Conservation (phyloP, 64 coral and sea anemone species). For the Platygyra sinensis region DNA sequence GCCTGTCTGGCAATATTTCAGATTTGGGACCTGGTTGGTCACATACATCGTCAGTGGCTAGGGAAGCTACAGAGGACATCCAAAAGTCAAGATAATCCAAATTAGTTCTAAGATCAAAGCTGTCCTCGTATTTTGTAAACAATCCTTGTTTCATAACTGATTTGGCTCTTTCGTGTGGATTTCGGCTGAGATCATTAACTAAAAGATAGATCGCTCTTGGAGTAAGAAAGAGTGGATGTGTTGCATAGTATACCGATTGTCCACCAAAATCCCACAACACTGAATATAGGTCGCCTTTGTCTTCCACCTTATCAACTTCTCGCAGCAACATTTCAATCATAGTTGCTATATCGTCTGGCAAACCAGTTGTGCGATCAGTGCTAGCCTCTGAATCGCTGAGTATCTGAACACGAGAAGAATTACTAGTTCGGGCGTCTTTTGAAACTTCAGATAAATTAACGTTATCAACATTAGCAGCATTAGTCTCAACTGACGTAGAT, state of each 20-base stretch:
- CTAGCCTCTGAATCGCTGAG: background rate
- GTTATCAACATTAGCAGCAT: no score
- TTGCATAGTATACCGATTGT: background rate
- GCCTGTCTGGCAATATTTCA: slow-evolving; percentile 14
- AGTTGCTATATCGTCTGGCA: background rate
- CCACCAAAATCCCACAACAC: background rate
- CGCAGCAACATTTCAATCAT: background rate
- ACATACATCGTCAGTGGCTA: background rate
- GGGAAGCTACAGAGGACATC: slow-evolving; percentile 12
- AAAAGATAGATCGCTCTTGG: background rate
- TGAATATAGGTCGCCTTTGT: background rate
- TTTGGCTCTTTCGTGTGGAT: background rate
- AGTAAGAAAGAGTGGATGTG: background rate
- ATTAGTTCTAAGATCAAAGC: background rate
- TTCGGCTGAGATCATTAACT: background rate
- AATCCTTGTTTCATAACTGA: background rate
- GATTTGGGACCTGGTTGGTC: background rate
- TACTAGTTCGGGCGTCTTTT: no score
- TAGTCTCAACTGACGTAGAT: no score
- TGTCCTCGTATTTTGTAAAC: background rate
- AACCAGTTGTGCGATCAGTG: background rate
- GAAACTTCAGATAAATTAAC: no score
- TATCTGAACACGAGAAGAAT: background rate
- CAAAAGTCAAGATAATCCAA: slow-evolving; percentile 47
- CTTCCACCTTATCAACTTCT: background rate